Percentiles rank a stretch among this genome's conserved stretches.
These are phyloP conservation scores for Chymomyza costata DNA, from an alignment of 1,140 invertebrate genomes.

Conservation along the genomic window DNA sequence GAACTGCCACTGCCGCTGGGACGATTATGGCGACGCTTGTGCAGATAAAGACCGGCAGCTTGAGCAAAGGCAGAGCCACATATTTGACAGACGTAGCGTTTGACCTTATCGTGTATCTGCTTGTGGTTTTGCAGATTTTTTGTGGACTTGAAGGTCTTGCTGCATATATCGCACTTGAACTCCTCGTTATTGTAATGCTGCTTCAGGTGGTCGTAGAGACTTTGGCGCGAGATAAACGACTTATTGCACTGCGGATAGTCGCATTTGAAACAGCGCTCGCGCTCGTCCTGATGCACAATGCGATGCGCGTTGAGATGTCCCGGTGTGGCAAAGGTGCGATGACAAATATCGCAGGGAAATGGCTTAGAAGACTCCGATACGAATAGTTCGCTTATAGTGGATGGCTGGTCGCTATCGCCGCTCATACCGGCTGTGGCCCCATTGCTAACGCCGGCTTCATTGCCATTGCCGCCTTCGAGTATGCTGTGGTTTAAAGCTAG, in stretches of 20 bases:
- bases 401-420: conserved; percentile 21
- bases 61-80: conserved; percentile 76
- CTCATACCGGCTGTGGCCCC: neutral
- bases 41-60: conserved; percentile 74
- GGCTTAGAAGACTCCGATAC: conserved; percentile 34
- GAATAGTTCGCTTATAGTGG: conserved; percentile 5
- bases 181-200: conserved; percentile 76
- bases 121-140: conserved; percentile 73
- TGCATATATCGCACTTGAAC: conserved; percentile 76
- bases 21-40: conserved; percentile 75
- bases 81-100: conserved; percentile 72
- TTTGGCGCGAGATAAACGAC: conserved; percentile 75
- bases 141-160: conserved; percentile 65
- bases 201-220: conserved; percentile 75
- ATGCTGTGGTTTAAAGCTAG: conserved; percentile 58
- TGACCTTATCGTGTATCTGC: conserved; percentile 76
- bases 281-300: conserved; percentile 53
- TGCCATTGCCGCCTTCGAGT: conserved; percentile 31
- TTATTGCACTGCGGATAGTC: conserved; percentile 63
- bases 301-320: conserved; percentile 59
- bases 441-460: conserved; percentile 9
- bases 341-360: conserved; percentile 52
- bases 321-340: conserved; percentile 48
- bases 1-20: conserved; percentile 38
- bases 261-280: conserved; percentile 57